Evolutionary conservation across 1,140 invertebrate species (phyloP), one percentile per base, ranked within the genome.

Genomic region (Caenorhabditis briggsae): DNA sequence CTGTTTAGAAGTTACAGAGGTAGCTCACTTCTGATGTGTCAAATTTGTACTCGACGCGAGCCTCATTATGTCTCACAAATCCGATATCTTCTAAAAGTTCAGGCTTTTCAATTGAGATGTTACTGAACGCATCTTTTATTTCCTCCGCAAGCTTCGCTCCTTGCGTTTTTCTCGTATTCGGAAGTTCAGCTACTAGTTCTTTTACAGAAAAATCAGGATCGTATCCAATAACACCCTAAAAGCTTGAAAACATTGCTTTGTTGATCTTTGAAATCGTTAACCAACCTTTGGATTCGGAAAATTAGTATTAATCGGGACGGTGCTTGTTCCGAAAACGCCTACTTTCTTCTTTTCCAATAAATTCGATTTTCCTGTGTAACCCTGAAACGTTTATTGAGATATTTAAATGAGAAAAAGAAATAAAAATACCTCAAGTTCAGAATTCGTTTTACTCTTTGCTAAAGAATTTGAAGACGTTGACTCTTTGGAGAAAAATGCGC

Each of bases 161-260:
- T 78, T 78, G 46, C 11, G 70, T 78, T 23, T 50, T 78, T 7
- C 70, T 11, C n/a, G 70, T 78, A 5, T 78, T 78, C 9, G 70
- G 70, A 53, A 78, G 70, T 43, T 50, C 70, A 14, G 43, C 70
- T 16, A 78, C 46, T 8, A 89, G 9, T 25, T 89, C 88, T 25
- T 87, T 89, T 16, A 87, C 50, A 9, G 88, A 53, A 61, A 89
- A 61, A n/a, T 89, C 88, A 0, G 82, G 70, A 48, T 89, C 88
- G 53, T 89, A 89, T 20, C 83, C 88, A 2, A n/a, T 25, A 14
- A 88, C 83, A 9, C 88, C 88, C 85, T 83, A 43, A 83, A 33
- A 33, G n/a, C n/a, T 33, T 33, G 3, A 33, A 58, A n/a, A 82
- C 6, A 48, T 64, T 64, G 2, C 41, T 64, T n/a, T n/a, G 5